These are phyloP conservation scores for Eristalinus sepulchralis DNA, from an alignment of 2,888 invertebrate genomes.

Conservation along the genomic window DNA sequence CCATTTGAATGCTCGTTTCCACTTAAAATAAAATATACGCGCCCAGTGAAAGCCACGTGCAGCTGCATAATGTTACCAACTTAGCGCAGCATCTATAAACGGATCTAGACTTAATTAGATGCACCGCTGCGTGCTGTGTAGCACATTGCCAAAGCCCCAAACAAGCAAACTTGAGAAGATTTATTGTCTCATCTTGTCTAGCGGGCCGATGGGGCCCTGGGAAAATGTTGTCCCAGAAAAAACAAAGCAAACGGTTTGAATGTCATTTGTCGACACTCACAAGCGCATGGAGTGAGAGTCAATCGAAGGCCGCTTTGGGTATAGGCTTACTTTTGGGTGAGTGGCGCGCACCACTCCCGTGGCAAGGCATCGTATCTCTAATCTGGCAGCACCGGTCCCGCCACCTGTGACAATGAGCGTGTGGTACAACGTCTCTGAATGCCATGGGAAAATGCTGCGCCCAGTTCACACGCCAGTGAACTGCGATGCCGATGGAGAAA, in stretches of 20 bases:
- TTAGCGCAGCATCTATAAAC: conserved; percentile 26
- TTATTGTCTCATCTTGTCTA: not conserved
- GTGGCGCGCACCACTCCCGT: conserved; percentile 27
- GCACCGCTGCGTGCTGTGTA: conserved; percentile 6
- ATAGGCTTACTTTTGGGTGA: conserved; percentile 11
- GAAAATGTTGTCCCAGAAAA: conserved; percentile 64
- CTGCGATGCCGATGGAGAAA: conserved; percentile 7
- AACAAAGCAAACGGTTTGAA: not conserved
- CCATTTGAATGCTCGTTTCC: not conserved
- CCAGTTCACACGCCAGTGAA: conserved; percentile 60
- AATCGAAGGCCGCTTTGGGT: conserved; percentile 55
- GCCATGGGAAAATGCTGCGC: conserved; percentile 56
- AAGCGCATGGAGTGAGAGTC: conserved; percentile 21
- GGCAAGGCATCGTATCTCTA: not conserved
- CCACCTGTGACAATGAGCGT: conserved; percentile 38
- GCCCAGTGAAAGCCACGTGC: conserved; percentile 50
- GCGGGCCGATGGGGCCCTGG: conserved; percentile 38
- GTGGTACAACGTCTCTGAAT: conserved; percentile 46
- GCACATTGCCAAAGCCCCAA: conserved; percentile 10
- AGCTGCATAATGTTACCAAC: conserved; percentile 41
- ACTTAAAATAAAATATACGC: not conserved
- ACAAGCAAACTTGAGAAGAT: conserved; percentile 7
- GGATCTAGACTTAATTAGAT: conserved; percentile 48
- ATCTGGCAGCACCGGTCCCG: conserved; percentile 44
- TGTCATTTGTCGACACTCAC: conserved; percentile 1